Evolutionary conservation across 2,113 vertebrate genomes (phyloP).

Genomic region (Prietella phreatophila): DNA sequence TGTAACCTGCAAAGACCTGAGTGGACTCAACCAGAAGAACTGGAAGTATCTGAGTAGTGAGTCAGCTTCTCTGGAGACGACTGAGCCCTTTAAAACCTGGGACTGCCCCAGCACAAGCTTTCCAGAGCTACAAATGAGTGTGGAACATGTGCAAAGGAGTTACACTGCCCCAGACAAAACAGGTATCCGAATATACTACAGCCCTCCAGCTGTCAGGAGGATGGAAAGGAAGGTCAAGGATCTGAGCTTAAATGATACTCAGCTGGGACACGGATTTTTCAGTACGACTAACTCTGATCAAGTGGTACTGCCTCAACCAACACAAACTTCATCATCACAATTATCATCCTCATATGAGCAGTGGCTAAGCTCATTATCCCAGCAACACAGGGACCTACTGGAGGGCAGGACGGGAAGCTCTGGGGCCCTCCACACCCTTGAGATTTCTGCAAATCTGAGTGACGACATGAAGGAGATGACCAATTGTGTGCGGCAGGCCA

Average conservation of each 20-base stretch:
- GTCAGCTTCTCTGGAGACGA: constrained; percentile 61
- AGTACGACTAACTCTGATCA: constrained; percentile 19
- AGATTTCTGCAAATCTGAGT: constrained; percentile 93
- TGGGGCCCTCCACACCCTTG: constrained; percentile 77
- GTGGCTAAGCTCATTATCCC: constrained; percentile 92
- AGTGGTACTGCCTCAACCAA: constrained; percentile 44
- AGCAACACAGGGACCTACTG: constrained; percentile 84
- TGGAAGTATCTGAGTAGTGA: constrained; percentile 78
- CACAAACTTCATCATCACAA: constrained; percentile 46
- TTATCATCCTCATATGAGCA: constrained; percentile 76
- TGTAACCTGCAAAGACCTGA: constrained; percentile 62
- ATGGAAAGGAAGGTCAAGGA: constrained; percentile 64
- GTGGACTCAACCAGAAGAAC: constrained; percentile 72
- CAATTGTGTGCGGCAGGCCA: constrained; percentile 94
- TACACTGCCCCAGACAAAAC: constrained; percentile 93
- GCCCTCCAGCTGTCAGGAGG: constrained; percentile 85
- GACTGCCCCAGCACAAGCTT: constrained; percentile 76
- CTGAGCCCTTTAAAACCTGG: constrained; percentile 76
- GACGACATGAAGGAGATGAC: constrained; percentile 99
- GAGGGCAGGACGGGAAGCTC: constrained; percentile 67
- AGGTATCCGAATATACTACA: constrained; percentile 95
- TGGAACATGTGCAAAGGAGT: constrained; percentile 87
- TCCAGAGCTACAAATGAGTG: constrained; percentile 67
- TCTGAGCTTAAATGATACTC: constrained; percentile 43
- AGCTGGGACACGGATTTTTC: constrained; percentile 5